phyloP scores from a whole-genome alignment of 2,888 invertebrate species.

The Ametastegia equiseti region DNA sequence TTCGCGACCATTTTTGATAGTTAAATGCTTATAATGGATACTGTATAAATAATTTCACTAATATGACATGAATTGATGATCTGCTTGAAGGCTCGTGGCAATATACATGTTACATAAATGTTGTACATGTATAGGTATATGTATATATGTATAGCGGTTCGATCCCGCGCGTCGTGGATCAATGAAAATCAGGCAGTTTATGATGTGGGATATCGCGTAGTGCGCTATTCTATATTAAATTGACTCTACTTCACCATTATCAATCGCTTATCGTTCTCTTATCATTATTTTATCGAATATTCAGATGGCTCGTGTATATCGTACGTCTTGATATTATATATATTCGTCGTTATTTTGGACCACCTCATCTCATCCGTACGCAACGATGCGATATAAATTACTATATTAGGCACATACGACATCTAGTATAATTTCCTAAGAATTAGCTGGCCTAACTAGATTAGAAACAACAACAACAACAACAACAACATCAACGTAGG shows the following conservation, averaged over 20 bases:
- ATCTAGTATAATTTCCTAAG: not conserved
- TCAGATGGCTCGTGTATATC: not conserved
- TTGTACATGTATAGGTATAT: too few species aligned
- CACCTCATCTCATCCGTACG: not conserved
- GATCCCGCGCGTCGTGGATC: constrained; percentile 20
- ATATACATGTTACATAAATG: too few species aligned
- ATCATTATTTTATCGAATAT: not conserved
- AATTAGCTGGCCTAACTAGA: not conserved
- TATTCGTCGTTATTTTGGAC: constrained; percentile 18
- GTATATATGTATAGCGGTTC: not conserved
- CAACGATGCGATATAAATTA: not conserved
- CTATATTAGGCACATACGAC: not conserved
- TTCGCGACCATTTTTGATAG: too few species aligned
- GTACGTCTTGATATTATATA: too few species aligned
- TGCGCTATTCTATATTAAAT: not conserved
- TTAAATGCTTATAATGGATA: too few species aligned
- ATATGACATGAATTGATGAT: not conserved
- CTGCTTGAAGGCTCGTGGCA: not conserved
- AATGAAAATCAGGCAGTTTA: constrained; percentile 28
- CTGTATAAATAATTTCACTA: not conserved
- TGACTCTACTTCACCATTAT: not conserved
- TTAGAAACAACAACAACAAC: not conserved
- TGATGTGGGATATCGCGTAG: too few species aligned
- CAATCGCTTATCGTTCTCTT: not conserved
- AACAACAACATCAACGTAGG: too few species aligned